Base-by-base conservation (phyloP, 1,140 invertebrate genomes). In the Neodiprion lecontei region DNA sequence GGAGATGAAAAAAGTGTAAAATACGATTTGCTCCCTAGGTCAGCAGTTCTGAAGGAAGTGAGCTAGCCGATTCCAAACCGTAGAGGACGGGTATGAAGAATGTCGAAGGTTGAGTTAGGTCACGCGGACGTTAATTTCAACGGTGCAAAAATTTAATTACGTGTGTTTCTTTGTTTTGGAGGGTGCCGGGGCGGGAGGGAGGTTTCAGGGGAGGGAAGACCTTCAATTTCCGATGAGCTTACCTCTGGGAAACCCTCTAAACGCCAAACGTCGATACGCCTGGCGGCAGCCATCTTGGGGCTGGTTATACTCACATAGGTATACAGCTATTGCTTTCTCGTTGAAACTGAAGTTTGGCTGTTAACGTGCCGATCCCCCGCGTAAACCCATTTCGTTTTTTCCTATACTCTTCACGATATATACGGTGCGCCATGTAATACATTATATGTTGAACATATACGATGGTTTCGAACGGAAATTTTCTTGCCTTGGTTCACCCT, bases 151-250 rank as follows among this genome's bases (percentile, higher is more conserved):
- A 87, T 86, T 85, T 83, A 86, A 86, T 86, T 86, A 87, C 83
- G 79, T 81, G 79, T 82, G 82, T 85, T 87, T 86, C 85, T 84
- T 87, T 87, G 85, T 86, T 87, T 86, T 87, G 81, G 85, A 84
- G 81, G 82, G 80, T 77, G 73, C 74, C 76, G 82, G 84, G 80
- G 72, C 75, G 72, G 76, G 71, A 78, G 76, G 76, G 82, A 80
- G 79, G 84, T 82, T 83, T 78, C 78, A 85, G 86, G 86, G 85
- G 85, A 87, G 81, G 85, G 87, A 88, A 88, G 87, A 86, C 87
- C 83, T 74, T 77, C 86, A 88, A 88, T 81, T 86, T 80, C 86
- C 87, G 87, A 88, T 88, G 87, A 88, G 87, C 87, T 88, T 88
- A 88, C 87, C 86, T 87, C 86, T 79, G 81, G 79, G 86, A 88